Evolutionary conservation across 2,113 vertebrate species (phyloP).

Genomic region (Hippolais icterina): DNA sequence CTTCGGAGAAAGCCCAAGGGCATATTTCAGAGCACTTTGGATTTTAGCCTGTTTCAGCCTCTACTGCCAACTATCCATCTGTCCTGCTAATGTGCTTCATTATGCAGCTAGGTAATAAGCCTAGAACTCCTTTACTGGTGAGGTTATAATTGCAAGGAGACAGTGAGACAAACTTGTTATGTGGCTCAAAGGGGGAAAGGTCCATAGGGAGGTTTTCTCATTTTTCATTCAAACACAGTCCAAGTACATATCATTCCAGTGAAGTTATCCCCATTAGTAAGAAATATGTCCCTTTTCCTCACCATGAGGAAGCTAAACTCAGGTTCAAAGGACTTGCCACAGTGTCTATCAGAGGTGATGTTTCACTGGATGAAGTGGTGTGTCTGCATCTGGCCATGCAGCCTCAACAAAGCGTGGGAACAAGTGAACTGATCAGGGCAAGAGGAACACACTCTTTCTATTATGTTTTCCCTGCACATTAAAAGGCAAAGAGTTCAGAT

Average conservation of each 20-base stretch:
- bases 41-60: conserved; percentile 31
- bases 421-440: fast-evolving
- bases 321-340: neutral
- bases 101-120: conserved; percentile 31
- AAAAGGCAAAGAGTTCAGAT: neutral
- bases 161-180: neutral
- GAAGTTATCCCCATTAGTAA: neutral
- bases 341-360: neutral
- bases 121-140: neutral
- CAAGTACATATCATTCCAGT: neutral
- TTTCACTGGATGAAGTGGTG: neutral
- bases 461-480: neutral
- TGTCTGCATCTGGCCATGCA: neutral
- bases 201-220: neutral
- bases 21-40: conserved; percentile 7
- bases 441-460: neutral
- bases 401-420: neutral
- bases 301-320: neutral
- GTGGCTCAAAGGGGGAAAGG: neutral
- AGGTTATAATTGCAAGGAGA: neutral
- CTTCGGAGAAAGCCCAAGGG: neutral
- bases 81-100: conserved; percentile 16
- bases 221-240: neutral
- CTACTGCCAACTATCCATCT: conserved; percentile 45
- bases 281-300: neutral